Evolutionary conservation across 2,113 vertebrate species (phyloP).

Genomic region (Halcyon senegalensis): DNA sequence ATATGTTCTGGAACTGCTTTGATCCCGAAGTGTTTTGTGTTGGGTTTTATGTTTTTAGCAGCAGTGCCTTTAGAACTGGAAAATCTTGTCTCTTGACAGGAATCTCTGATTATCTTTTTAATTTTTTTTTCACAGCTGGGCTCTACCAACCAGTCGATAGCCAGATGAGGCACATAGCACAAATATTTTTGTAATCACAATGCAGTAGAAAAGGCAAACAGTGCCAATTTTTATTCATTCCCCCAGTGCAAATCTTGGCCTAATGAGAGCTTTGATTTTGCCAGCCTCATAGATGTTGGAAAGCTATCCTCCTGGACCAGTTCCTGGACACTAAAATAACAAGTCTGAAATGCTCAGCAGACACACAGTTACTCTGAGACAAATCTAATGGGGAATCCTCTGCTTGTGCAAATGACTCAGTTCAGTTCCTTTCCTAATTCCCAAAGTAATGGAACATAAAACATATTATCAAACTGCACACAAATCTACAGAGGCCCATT

Average conservation of each 20-base stretch:
- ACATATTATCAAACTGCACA: neutral
- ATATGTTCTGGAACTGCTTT: neutral
- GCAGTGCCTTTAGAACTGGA: neutral
- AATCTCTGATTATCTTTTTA: neutral
- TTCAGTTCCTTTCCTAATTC: neutral
- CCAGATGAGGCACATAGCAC: neutral
- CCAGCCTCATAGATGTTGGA: neutral
- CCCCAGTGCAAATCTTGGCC: neutral
- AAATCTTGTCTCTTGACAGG: neutral
- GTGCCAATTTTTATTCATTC: neutral
- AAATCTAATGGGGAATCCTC: neutral
- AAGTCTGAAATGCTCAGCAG: neutral
- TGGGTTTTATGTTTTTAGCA: neutral
- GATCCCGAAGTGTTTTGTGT: neutral
- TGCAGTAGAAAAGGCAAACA: neutral
- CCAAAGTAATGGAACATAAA: neutral
- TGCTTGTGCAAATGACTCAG: fast-evolving
- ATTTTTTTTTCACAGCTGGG: neutral
- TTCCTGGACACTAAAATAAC: neutral
- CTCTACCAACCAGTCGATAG: neutral
- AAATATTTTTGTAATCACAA: neutral
- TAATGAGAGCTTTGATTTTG: neutral
- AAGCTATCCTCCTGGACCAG: neutral
- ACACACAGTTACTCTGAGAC: neutral
- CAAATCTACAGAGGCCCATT: neutral